Conservation (phyloP, 64 coral and sea anemone genomes). For the Exaiptasia diaphana region DNA sequence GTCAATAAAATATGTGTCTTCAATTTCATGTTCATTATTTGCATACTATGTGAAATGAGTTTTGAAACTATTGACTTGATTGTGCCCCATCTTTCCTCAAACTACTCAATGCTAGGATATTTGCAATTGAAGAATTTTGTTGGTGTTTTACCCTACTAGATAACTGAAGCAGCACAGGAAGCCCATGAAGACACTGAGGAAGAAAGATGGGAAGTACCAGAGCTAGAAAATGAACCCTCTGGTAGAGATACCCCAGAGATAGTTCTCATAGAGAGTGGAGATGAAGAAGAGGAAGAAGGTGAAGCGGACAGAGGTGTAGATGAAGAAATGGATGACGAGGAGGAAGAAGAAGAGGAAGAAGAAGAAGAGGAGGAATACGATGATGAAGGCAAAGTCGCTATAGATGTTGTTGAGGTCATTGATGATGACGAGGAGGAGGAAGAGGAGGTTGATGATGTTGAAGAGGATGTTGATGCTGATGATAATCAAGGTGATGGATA, state of each 20-base stretch:
- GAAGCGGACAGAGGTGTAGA: background rate
- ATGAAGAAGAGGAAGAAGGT: slow-evolving; percentile 25
- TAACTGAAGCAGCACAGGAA: slow-evolving; percentile 17
- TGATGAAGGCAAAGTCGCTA: slow-evolving; percentile 23
- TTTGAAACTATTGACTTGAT: no score
- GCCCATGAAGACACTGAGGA: slow-evolving; percentile 18
- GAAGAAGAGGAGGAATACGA: slow-evolving; percentile 58
- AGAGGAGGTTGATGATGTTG: slow-evolving; percentile 1
- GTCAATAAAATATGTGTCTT: no score
- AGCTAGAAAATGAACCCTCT: background rate
- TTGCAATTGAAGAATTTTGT: no score
- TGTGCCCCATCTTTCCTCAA: no score
- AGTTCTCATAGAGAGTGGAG: slow-evolving; percentile 17
- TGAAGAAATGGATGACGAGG: slow-evolving; percentile 30
- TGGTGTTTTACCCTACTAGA: no score
- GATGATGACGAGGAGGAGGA: slow-evolving; percentile 52
- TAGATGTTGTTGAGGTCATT: slow-evolving; percentile 59
- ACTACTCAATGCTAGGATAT: no score
- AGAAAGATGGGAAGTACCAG: slow-evolving; percentile 3
- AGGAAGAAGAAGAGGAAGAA: slow-evolving; percentile 1
- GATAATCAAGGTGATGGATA: slow-evolving; percentile 25
- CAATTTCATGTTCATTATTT: no score
- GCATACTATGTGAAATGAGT: no score
- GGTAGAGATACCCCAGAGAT: slow-evolving; percentile 7
- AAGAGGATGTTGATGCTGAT: slow-evolving; percentile 37